Evolutionary conservation across 2,888 invertebrate species (phyloP).

Genomic region (Torymus auratus): DNA sequence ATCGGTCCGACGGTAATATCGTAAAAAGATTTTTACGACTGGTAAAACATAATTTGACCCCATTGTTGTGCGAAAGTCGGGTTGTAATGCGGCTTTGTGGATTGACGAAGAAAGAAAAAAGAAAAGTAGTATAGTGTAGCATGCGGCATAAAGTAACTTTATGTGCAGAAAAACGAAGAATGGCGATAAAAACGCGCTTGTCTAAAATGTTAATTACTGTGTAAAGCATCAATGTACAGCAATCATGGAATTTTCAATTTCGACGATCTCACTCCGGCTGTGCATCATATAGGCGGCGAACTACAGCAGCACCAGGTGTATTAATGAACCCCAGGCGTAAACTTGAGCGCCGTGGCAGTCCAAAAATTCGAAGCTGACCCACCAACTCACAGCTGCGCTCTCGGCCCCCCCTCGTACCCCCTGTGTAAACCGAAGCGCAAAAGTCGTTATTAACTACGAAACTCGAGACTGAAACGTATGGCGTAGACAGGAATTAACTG

Average conservation of each 20-base stretch:
- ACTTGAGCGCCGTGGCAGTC: no score
- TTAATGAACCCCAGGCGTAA: no score
- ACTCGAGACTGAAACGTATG: conserved; percentile 46
- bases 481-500: conserved; percentile 46
- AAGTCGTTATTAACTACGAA: conserved; percentile 44
- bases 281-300: no score
- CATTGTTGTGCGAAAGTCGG: conserved; percentile 10
- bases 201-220: no score
- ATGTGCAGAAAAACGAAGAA: no score
- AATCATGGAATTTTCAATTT: no score
- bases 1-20: conserved; percentile 3
- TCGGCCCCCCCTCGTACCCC: neutral
- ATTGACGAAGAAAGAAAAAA: neutral
- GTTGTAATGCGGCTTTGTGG: neutral
- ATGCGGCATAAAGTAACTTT: no score
- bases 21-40: conserved; percentile 39
- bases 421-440: conserved; percentile 18
- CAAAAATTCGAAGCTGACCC: conserved; percentile 9
- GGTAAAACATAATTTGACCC: conserved; percentile 6
- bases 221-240: no score
- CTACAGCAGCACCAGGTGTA: no score
- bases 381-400: neutral
- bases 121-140: no score
- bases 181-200: no score
- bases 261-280: no score